phyloP scores from a whole-genome alignment of 2,797 vertebrate species.

The Antrozous pallidus region DNA sequence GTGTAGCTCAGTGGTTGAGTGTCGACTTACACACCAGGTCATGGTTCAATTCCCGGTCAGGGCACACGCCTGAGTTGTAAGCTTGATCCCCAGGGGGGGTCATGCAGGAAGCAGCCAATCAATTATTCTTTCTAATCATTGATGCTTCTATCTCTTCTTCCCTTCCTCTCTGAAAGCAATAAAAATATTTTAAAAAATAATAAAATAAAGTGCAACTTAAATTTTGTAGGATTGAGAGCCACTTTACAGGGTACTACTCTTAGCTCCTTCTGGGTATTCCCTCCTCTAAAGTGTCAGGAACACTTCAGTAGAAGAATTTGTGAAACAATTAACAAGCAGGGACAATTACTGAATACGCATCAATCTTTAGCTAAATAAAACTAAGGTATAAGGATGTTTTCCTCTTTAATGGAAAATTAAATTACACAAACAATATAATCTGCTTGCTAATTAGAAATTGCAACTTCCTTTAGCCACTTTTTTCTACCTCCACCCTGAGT shows the following conservation, averaged over 20 bases:
- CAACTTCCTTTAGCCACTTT: constrained; percentile 34
- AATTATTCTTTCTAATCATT: too few relatives aligned
- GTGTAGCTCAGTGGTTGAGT: too few relatives aligned
- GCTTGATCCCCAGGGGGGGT: too few relatives aligned
- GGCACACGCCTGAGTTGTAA: too few relatives aligned
- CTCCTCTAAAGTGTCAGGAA: not conserved
- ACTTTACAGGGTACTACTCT: not conserved
- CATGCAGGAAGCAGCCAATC: too few relatives aligned
- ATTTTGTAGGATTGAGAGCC: not conserved
- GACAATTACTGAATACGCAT: not conserved
- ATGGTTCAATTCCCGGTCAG: too few relatives aligned
- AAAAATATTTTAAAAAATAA: too few relatives aligned
- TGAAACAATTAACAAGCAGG: constrained; percentile 26
- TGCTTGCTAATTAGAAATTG: constrained; percentile 15
- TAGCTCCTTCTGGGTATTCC: not conserved
- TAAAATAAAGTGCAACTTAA: not conserved
- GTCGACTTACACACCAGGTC: too few relatives aligned
- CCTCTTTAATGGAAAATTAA: constrained; percentile 33
- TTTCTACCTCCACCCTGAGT: not conserved
- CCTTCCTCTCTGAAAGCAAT: too few relatives aligned
- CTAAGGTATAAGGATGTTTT: not conserved
- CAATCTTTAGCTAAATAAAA: constrained; percentile 33
- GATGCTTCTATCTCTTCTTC: too few relatives aligned
- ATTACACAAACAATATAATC: constrained; percentile 33
- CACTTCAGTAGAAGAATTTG: not conserved